A percentile compares a stretch with the other conserved stretches of the same genome.
Conservation (phyloP, 2,888 invertebrate species). For the Sinhomidia bicolor region DNA sequence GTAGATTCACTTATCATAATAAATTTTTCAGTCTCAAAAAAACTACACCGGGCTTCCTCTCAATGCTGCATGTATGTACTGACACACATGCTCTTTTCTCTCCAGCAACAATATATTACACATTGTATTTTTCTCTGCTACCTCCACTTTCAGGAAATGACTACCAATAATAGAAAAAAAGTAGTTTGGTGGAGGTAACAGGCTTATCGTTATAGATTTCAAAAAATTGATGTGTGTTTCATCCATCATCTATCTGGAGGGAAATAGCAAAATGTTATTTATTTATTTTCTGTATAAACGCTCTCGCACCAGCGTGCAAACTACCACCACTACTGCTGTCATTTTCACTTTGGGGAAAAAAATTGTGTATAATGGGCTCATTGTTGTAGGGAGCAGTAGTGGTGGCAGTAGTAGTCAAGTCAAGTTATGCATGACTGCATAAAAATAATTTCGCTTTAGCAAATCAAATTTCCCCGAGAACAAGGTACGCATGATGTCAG, state of each 20-base stretch:
- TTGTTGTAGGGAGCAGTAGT: no score
- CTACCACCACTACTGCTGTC: no score
- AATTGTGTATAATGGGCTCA: no score
- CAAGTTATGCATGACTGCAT: neutral
- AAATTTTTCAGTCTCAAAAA: conserved; percentile 48
- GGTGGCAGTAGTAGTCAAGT: neutral
- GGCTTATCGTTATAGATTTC: neutral
- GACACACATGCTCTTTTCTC: neutral
- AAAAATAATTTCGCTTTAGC: neutral
- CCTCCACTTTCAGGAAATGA: conserved; percentile 15
- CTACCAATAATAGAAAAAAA: neutral
- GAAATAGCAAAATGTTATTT: neutral
- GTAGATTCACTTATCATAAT: conserved; percentile 22
- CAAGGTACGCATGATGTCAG: no score
- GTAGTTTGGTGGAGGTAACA: neutral
- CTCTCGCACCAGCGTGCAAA: neutral
- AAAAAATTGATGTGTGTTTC: neutral
- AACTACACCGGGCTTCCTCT: neutral
- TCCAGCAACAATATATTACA: no score
- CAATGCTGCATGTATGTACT: neutral
- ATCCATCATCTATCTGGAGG: neutral
- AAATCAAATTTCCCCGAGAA: neutral
- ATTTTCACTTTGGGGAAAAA: neutral
- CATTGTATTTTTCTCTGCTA: no score
- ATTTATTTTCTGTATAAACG: neutral